Evolutionary conservation across 2,113 vertebrate species (phyloP).

Genomic region (Xyrauchen texanus): DNA sequence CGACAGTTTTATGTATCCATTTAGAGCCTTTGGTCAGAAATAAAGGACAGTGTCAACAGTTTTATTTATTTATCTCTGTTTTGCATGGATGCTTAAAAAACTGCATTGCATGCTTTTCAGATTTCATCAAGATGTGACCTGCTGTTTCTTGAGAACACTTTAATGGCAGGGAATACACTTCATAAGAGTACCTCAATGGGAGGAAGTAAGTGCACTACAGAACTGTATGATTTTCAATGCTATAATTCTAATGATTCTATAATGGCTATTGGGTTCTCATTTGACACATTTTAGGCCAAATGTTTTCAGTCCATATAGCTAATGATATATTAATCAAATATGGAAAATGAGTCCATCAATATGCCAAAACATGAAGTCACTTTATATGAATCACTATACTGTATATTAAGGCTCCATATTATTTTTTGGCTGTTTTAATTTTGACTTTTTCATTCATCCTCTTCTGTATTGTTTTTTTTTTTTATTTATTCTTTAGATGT

Average conservation of each 20-base stretch:
- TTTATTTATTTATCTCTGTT: slow-evolving; percentile 1
- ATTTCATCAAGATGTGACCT: slow-evolving; percentile 29
- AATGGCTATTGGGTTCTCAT: slow-evolving; percentile 19
- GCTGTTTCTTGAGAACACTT: slow-evolving; percentile 32
- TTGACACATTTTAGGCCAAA: slow-evolving; percentile 2
- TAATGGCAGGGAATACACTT: slow-evolving; percentile 30
- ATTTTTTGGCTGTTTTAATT: too few species aligned
- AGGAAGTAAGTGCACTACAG: slow-evolving; percentile 22
- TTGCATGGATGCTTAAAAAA: neutral
- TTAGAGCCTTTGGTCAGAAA: slow-evolving; percentile 11
- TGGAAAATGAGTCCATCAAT: neutral
- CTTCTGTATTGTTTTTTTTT: too few species aligned
- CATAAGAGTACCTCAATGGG: slow-evolving; percentile 15
- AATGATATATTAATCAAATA: slow-evolving; percentile 10
- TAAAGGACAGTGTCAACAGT: neutral
- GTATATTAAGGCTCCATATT: too few species aligned
- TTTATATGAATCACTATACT: too few species aligned
- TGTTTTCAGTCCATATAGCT: neutral
- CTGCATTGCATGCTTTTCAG: slow-evolving; percentile 13
- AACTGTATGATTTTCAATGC: slow-evolving; percentile 16
- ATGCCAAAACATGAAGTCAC: too few species aligned
- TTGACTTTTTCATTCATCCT: too few species aligned
- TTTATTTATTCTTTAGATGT: too few species aligned
- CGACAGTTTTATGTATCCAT: slow-evolving; percentile 2
- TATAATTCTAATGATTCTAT: slow-evolving; percentile 29